Evolutionary conservation across 2,888 invertebrate genomes (phyloP), one percentile per base, ranked within the genome.

Genomic region (Lutraria lutraria): DNA sequence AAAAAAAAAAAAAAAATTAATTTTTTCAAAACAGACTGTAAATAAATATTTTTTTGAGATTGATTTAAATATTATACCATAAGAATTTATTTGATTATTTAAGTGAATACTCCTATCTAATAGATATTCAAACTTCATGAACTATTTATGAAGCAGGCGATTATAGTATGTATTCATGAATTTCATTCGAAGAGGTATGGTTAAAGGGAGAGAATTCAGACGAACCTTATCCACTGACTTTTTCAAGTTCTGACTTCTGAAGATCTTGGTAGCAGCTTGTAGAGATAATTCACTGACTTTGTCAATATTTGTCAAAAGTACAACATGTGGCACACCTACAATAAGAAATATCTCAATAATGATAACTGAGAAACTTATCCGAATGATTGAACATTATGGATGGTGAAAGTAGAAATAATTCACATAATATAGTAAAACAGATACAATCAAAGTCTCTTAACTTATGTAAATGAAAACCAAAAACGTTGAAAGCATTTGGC

Each of bases 241-340:
- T 15, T 25, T 1, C n/a, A 84, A 13, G 6, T n/a, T 34, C 53
- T 76, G 52, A 25, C 84, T 84, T 31, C 19, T 84, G 15, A 53
- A 54, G 21, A 76, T 76, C 1, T 84, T 76, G 29, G 84, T 72
- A 25, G 76, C 29, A 54, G 72, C 76, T 15, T 12, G 3, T 19
- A n/a, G 52, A 16, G 76, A 76, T 19, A 72, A 43, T 29, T 76
- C 52, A 54, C 76, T 76, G 19, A 84, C n/a, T 52, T 76, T 84
- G 53, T 84, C 84, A 16, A 84, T 76, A 54, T 52, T 25, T 19
- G 84, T 84, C 54, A 84, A 76, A 3, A 84, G 25, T 12, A 84
- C 25, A 72, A 84, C 72, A 72, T 84, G 84, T 19, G 84, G 84
- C 21, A 84, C 54, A 84, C 76, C 84, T 84, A 34, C 0, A 72